Conservation (phyloP, 2,113 vertebrate genomes). For the Reinhardtius hippoglossoides region DNA sequence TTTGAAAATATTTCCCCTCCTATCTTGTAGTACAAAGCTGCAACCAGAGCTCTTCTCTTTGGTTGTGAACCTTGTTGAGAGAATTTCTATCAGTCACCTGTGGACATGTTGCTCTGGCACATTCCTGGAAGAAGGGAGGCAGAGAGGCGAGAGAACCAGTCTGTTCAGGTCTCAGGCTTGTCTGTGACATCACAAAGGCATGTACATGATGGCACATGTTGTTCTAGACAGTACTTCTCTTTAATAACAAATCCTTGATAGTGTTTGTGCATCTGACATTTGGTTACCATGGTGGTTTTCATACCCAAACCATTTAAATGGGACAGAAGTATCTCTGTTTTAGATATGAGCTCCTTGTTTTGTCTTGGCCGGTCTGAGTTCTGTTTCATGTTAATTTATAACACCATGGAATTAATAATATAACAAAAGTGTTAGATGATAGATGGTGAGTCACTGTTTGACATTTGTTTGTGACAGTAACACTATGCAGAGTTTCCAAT, state of each 20-base stretch:
- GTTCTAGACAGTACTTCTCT: constrained; percentile 6
- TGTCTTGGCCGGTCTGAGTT: no score
- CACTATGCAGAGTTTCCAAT: no score
- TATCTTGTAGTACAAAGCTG: not conserved
- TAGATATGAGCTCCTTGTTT: no score
- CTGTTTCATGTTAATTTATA: no score
- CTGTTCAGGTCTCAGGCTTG: constrained; percentile 11
- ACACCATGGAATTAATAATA: no score
- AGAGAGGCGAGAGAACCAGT: constrained; percentile 31
- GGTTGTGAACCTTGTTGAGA: not conserved
- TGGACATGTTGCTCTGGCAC: constrained; percentile 38
- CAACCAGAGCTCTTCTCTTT: not conserved
- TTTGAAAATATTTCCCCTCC: not conserved
- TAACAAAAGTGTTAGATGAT: no score
- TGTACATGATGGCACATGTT: constrained; percentile 5
- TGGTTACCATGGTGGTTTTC: not conserved
- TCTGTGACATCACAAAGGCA: not conserved
- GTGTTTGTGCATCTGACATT: not conserved
- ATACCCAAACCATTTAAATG: no score
- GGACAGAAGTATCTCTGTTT: no score
- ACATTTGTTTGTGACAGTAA: no score
- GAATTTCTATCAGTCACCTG: not conserved
- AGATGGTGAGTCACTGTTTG: no score
- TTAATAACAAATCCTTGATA: not conserved
- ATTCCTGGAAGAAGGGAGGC: constrained; percentile 32